Percentiles rank a stretch among this genome's conserved stretches.
These are phyloP conservation scores for Crocodylus rhombifer DNA, from an alignment of 2,797 vertebrate genomes.

Conservation along the genomic window DNA sequence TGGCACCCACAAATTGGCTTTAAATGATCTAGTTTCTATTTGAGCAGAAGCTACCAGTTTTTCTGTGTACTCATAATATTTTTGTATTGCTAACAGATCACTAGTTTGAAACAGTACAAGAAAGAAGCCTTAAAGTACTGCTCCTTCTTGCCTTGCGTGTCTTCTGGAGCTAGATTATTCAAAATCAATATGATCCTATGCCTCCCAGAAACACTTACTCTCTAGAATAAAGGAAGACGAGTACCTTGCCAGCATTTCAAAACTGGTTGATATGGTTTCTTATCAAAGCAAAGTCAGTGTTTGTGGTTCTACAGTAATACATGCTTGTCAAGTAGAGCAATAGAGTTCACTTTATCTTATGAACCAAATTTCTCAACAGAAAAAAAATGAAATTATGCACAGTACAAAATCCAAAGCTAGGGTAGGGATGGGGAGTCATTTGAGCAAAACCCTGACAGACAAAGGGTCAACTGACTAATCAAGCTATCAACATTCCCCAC, in stretches of 20 bases:
- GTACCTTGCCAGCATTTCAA: slow-evolving; percentile 12
- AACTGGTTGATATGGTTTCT: neutral
- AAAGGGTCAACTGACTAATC: neutral
- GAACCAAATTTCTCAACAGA: slow-evolving; percentile 23
- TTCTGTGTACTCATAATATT: neutral
- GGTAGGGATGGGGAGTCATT: neutral
- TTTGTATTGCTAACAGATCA: neutral
- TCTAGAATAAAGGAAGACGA: slow-evolving; percentile 40
- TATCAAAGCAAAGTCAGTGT: neutral
- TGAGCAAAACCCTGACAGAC: neutral
- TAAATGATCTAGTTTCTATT: neutral
- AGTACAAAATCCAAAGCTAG: neutral
- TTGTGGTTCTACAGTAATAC: slow-evolving; percentile 15
- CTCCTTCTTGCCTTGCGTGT: neutral
- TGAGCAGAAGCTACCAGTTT: slow-evolving; percentile 10
- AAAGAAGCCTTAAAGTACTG: slow-evolving; percentile 1
- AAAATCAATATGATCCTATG: neutral
- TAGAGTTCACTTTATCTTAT: slow-evolving; percentile 1
- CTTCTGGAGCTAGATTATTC: neutral
- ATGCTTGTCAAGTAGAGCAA: slow-evolving; percentile 44
- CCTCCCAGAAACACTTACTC: neutral
- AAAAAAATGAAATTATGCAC: neutral
- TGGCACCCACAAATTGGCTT: neutral
- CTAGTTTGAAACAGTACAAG: neutral
- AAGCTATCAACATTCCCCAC: neutral